Conservation (phyloP, 2,113 vertebrate genomes). For the Petrocephalus zakoni region DNA sequence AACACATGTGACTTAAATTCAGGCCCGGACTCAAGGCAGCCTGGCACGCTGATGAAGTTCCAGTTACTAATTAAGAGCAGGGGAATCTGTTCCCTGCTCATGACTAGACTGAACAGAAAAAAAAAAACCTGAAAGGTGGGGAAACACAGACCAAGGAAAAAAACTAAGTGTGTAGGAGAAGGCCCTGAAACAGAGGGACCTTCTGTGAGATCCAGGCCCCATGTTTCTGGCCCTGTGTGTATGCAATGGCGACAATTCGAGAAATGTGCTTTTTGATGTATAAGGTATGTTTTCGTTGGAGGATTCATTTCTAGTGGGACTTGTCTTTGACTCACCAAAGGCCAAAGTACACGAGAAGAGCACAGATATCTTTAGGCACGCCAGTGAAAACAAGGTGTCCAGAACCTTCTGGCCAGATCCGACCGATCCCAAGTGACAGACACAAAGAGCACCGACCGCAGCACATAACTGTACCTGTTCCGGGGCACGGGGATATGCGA, state of each 20-base stretch:
- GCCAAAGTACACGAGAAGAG: neutral
- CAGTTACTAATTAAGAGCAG: neutral
- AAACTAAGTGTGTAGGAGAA: neutral
- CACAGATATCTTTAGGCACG: neutral
- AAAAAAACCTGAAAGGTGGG: neutral
- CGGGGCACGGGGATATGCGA: conserved; percentile 67
- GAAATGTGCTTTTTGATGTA: neutral
- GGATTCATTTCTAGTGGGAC: neutral
- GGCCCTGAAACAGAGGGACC: neutral
- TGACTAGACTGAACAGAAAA: neutral
- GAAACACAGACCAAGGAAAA: neutral
- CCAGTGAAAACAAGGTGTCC: neutral
- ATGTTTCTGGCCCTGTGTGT: neutral
- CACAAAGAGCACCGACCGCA: neutral
- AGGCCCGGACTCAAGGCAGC: neutral
- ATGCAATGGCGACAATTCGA: neutral
- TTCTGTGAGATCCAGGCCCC: neutral
- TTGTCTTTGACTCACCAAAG: neutral
- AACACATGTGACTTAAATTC: neutral
- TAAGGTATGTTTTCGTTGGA: neutral
- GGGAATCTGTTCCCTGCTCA: neutral
- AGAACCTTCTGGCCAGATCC: neutral
- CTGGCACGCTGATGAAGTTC: neutral
- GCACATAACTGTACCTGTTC: conserved; percentile 53
- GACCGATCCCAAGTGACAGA: neutral